Evolutionary conservation across 1,140 invertebrate genomes (phyloP).

Genomic region (Drosophila willistoni): DNA sequence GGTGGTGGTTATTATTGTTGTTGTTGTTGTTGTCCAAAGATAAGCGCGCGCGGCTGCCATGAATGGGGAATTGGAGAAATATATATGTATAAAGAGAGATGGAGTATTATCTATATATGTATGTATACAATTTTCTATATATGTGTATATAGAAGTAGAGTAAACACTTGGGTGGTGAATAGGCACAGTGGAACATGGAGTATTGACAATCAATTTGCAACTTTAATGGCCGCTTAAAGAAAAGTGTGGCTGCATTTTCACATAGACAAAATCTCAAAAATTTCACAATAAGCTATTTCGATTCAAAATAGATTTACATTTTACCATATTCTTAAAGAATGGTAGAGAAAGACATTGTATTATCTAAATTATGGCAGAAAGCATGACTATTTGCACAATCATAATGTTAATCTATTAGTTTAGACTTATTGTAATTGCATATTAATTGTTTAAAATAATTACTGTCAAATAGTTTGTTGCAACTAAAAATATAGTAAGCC

Average conservation of each 20-base stretch:
- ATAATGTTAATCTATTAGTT: no score
- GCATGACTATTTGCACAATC: no score
- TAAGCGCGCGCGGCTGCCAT: constrained; percentile 36
- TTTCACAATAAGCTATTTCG: no score
- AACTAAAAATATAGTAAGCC: no score
- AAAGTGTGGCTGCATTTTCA: not conserved
- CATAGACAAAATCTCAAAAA: not conserved
- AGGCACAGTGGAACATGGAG: constrained; percentile 12
- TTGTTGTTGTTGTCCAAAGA: constrained; percentile 47
- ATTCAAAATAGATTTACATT: no score
- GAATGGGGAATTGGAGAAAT: constrained; percentile 42
- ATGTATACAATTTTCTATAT: not conserved
- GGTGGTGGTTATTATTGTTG: constrained; percentile 15
- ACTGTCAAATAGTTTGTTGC: no score
- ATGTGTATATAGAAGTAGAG: not conserved
- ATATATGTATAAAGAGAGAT: constrained; percentile 18
- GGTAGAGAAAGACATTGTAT: no score
- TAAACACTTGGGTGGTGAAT: constrained; percentile 11
- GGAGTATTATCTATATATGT: constrained; percentile 19
- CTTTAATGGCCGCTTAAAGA: not conserved
- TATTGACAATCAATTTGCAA: not conserved
- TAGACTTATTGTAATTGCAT: no score
- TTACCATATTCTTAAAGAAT: no score
- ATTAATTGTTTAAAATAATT: no score
- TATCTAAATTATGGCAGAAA: no score